Conservation (phyloP, 2,888 invertebrate genomes). For the Meandrusa payeni region DNA sequence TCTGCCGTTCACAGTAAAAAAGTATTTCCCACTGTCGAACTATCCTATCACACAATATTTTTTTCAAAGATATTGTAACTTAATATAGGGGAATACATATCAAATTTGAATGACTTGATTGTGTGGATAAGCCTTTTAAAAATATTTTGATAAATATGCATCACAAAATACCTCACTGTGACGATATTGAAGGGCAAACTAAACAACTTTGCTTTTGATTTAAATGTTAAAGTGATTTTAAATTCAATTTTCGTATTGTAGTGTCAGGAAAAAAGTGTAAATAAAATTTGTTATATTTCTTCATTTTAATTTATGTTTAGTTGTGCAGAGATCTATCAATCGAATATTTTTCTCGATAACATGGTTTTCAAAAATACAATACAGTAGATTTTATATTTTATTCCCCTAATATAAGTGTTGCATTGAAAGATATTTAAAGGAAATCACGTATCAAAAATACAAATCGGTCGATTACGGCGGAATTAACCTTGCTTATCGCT, state of each 20-base stretch:
- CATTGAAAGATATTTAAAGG: background rate
- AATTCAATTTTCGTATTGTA: too few relatives aligned
- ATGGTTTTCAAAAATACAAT: conserved; percentile 9
- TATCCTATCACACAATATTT: conserved; percentile 5
- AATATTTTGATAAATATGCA: background rate
- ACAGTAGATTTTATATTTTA: background rate
- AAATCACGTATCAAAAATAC: conserved; percentile 3
- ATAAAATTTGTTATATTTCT: too few relatives aligned
- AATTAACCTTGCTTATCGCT: conserved; percentile 23
- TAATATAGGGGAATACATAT: too few relatives aligned
- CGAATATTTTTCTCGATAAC: too few relatives aligned
- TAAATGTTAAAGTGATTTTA: too few relatives aligned
- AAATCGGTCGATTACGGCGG: conserved; percentile 15
- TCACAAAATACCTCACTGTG: conserved; percentile 10
- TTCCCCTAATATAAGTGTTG: background rate
- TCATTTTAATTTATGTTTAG: too few relatives aligned
- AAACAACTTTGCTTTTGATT: conserved; percentile 16
- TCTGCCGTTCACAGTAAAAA: conserved; percentile 37
- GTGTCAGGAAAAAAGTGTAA: too few relatives aligned
- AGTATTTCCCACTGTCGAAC: conserved; percentile 15
- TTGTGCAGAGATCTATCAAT: too few relatives aligned
- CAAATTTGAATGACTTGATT: background rate
- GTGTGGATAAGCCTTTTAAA: background rate
- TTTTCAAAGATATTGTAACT: conserved; percentile 7
- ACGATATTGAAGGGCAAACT: conserved; percentile 18